Base-by-base conservation (phyloP, 2,888 invertebrate species). In the Hoplodrina blanda region DNA sequence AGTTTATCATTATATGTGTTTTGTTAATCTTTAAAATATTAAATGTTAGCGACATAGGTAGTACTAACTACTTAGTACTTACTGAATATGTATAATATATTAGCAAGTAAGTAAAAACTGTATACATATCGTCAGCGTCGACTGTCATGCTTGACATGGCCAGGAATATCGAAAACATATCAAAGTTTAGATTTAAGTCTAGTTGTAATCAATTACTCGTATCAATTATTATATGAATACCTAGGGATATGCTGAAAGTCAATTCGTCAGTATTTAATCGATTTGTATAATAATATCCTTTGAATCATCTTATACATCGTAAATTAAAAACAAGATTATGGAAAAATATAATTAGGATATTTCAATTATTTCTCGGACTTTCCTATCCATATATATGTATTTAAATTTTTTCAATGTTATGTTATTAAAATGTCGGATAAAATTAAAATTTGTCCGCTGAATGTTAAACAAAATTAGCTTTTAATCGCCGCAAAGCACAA, bases 81-180 rank as follows among this genome's bases (percentile, higher is more conserved):
- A 67, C 4, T 44, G 19, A 30, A 10, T 2, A 25, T 25, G 2
- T 33, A 57, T 57, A 71, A 50, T 59, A 50, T 41, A 20, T 37
- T 55, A 73, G 74, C 41, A 61, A 46, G 1, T 54, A 62, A 37
- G 41, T 90, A 86, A 85, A 83, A 62, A 90, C 91, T 81, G 19
- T 83, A 90, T 86, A 93, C 95, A 95, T 96, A 95, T 95, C 94
- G 88, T 74, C 83, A 69, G 81, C 83, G 85, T 88, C 78, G 83
- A 85, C 87, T 85, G 63, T 91, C 94, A 92, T 94, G 93, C 88
- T 50, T 71, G 81, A 87, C 94, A 91, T 95, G 95, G 85, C 92
- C 95, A 94, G 90, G 95, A 95, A 96, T 96, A 95, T 95, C 94
- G 80, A 91, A 92, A 92, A 95, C 96, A 96, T 95, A 95, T 95